These are phyloP conservation scores for Mirza zaza DNA, from an alignment of 2,113 vertebrate species.

Conservation along the genomic window DNA sequence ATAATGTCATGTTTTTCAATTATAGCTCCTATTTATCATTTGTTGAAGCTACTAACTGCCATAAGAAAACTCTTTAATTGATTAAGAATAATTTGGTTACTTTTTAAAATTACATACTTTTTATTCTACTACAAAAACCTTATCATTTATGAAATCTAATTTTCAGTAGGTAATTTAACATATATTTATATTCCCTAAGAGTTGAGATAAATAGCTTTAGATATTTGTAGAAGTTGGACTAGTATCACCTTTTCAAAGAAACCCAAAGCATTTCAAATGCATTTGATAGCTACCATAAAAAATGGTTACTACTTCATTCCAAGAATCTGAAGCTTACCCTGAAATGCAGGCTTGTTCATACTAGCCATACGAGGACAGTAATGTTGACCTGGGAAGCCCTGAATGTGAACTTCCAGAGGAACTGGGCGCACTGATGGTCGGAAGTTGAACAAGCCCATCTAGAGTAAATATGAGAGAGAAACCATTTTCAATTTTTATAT, in stretches of 20 bases:
- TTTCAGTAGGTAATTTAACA: slow-evolving; percentile 51
- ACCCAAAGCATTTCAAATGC: slow-evolving; percentile 60
- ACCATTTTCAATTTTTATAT: slow-evolving; percentile 33
- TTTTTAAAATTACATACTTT: slow-evolving; percentile 76
- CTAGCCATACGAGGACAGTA: slow-evolving; percentile 99
- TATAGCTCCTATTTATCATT: slow-evolving; percentile 76
- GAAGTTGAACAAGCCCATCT: slow-evolving; percentile 99
- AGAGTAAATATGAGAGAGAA: slow-evolving; percentile 66
- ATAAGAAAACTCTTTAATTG: slow-evolving; percentile 63
- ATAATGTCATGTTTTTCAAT: slow-evolving; percentile 72
- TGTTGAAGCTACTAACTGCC: slow-evolving; percentile 62
- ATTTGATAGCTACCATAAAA: slow-evolving; percentile 50
- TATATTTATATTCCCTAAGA: slow-evolving; percentile 60
- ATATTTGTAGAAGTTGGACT: slow-evolving; percentile 67
- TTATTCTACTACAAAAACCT: slow-evolving; percentile 71
- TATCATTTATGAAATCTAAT: slow-evolving; percentile 62
- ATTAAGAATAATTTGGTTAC: slow-evolving; percentile 69
- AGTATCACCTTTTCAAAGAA: slow-evolving; percentile 43
- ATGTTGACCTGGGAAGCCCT: slow-evolving; percentile 98
- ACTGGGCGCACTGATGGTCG: slow-evolving; percentile 98
- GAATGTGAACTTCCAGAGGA: slow-evolving; percentile 97
- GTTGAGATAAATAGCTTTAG: slow-evolving; percentile 61
- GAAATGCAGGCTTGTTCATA: slow-evolving; percentile 99
- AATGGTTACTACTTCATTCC: background rate
- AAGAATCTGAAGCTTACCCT: slow-evolving; percentile 85